Base-by-base conservation (phyloP, 2,113 vertebrate genomes). In the Holacanthus passer region DNA sequence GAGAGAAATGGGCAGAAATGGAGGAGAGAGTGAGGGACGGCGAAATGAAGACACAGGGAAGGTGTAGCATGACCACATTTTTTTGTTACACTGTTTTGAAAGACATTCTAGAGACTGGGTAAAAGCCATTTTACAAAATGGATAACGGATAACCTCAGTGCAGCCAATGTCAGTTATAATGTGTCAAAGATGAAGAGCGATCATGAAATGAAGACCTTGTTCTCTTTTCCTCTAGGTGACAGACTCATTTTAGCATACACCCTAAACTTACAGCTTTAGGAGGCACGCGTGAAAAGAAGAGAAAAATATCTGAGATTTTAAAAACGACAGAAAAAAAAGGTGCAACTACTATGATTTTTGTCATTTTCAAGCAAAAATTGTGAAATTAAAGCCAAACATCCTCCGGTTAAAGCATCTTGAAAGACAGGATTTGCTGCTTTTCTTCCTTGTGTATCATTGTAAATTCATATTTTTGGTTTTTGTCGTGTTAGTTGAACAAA, bases 21-120 rank as follows among this genome's bases (percentile, higher is more conserved):
- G 68, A 91, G 85, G 85, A 86, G 72, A 47, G 67, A 80, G 77
- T 87, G 85, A 83, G 73, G 82, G 79, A 84, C 47, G 73, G 72
- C 89, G 82, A 78, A 86, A 76, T 8, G 52, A 79, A 82, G 68
- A 85, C 53, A 52, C n/a, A 24, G 68, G 72, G 60, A 81, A 78
- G 70, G 88, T 79, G 77, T 75, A 73, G 53, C 55, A 69, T 45
- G 87, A 77, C 75, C 78, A 84, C 27, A 24, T 65, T 79, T 67
- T n/a, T 81, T 41, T 52, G 16, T 75, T 76, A 58, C 48, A 76
- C 65, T 62, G 70, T 55, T 48, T 50, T 39, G 9, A 73, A 79
- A 78, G 65, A 73, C 35, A 62, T 84, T 79, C n/a, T 37, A 12
- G 41, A 63, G 75, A 74, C 14, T 55, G 53, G 39, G 68, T 22